A percentile compares a stretch with the other conserved stretches of the same genome.
Evolutionary conservation across 1,140 invertebrate species (phyloP).

Genomic region (Andricus grossulariae): DNA sequence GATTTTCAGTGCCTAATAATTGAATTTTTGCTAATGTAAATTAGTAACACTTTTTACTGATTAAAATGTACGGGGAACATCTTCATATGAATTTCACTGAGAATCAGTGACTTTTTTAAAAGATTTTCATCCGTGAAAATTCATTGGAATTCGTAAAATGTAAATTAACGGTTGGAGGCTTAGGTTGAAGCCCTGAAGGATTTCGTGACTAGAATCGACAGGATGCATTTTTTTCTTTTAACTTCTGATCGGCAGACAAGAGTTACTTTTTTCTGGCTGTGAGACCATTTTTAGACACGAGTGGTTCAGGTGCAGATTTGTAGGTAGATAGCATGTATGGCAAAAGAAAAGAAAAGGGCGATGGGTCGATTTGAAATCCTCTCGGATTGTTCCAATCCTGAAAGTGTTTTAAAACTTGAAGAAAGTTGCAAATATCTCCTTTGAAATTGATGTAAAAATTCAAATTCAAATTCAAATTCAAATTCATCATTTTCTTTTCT

Average conservation of each 20-base stretch:
- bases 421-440: too few species aligned
- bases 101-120: too few species aligned
- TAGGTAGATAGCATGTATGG: neutral
- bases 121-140: too few species aligned
- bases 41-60: too few species aligned
- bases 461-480: too few species aligned
- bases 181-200: neutral
- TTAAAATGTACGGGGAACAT: too few species aligned
- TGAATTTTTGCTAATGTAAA: too few species aligned
- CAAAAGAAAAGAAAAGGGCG: neutral
- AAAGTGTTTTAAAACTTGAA: neutral
- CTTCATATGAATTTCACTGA: too few species aligned
- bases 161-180: neutral
- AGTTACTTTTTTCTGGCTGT: neutral
- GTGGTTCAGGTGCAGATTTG: neutral
- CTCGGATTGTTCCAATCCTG: neutral
- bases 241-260: neutral
- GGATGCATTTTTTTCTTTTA: conserved; percentile 14
- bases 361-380: conserved; percentile 5
- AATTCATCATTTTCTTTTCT: too few species aligned
- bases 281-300: conserved; percentile 15
- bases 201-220: conserved; percentile 15
- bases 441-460: too few species aligned
- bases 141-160: neutral
- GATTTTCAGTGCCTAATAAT: too few species aligned